These are phyloP conservation scores for Pristionchus entomophagus DNA, from an alignment of 2,888 invertebrate species.

Conservation along the genomic window DNA sequence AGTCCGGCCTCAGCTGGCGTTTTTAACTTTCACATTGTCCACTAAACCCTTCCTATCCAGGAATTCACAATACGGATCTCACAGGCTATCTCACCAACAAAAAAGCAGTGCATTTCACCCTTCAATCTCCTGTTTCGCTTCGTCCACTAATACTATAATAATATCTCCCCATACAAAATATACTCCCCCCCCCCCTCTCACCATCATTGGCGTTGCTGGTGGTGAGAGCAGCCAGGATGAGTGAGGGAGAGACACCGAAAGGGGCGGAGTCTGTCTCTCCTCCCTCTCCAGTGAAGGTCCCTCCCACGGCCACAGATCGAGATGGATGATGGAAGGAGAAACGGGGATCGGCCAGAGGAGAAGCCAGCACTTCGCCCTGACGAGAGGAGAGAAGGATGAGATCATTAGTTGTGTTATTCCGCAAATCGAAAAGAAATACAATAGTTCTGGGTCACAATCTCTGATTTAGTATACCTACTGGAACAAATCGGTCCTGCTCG, in stretches of 20 bases:
- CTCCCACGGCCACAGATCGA: neutral
- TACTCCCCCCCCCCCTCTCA: neutral
- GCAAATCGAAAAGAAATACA: neutral
- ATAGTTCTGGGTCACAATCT: too few species aligned
- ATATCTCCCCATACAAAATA: neutral
- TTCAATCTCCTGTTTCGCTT: neutral
- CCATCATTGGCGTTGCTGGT: constrained; percentile 65
- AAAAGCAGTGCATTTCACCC: neutral
- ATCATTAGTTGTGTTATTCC: neutral
- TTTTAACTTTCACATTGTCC: neutral
- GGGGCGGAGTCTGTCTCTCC: constrained; percentile 49
- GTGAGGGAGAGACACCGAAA: constrained; percentile 70
- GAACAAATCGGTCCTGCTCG: too few species aligned
- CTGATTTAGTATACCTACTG: too few species aligned
- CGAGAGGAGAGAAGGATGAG: neutral
- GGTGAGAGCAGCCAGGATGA: constrained; percentile 68
- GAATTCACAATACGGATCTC: neutral
- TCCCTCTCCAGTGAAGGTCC: constrained; percentile 47
- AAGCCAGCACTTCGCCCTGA: constrained; percentile 47
- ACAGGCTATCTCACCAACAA: neutral
- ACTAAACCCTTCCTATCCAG: neutral
- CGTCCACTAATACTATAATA: neutral
- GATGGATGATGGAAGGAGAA: constrained; percentile 57
- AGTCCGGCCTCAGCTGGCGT: too few species aligned
- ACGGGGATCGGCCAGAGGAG: constrained; percentile 33